These are phyloP conservation scores for Neocrepidodera transversa DNA, from an alignment of 2,888 invertebrate genomes.

Conservation along the genomic window DNA sequence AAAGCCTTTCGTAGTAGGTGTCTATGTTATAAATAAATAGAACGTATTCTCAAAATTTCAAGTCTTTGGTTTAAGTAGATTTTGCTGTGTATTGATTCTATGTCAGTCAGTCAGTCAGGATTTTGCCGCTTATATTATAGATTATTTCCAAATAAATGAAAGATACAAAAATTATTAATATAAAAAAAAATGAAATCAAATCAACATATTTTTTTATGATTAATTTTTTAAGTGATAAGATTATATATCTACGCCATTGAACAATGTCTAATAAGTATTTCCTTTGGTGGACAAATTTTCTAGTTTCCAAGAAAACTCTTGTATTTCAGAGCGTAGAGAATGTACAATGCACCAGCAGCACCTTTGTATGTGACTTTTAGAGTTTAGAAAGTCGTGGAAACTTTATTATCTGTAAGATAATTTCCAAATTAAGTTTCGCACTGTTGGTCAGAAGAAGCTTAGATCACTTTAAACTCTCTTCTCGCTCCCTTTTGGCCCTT, in stretches of 20 bases:
- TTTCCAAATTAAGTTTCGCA: slow-evolving; percentile 46
- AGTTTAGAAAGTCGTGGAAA: slow-evolving; percentile 38
- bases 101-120: no score
- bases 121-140: no score
- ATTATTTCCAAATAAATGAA: no score
- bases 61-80: no score
- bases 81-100: no score
- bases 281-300: slow-evolving; percentile 32
- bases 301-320: slow-evolving; percentile 30
- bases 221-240: no score
- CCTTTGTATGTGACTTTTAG: slow-evolving; percentile 39
- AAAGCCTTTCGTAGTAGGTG: no score
- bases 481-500: slow-evolving; percentile 21
- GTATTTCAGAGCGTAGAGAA: slow-evolving; percentile 31
- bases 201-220: no score
- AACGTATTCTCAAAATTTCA: no score
- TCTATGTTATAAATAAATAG: no score
- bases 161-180: no score
- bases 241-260: not conserved
- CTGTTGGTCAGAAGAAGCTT: slow-evolving; percentile 45
- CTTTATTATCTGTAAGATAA: slow-evolving; percentile 48
- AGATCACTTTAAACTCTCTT: slow-evolving; percentile 28
- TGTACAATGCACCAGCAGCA: slow-evolving; percentile 46
- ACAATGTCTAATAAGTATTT: not conserved
- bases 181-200: no score